A percentile compares a stretch with the other conserved stretches of the same genome.
Conservation (phyloP, 35 echinoderm and acorn worm genomes). For the Apostichopus parvimensis region DNA sequence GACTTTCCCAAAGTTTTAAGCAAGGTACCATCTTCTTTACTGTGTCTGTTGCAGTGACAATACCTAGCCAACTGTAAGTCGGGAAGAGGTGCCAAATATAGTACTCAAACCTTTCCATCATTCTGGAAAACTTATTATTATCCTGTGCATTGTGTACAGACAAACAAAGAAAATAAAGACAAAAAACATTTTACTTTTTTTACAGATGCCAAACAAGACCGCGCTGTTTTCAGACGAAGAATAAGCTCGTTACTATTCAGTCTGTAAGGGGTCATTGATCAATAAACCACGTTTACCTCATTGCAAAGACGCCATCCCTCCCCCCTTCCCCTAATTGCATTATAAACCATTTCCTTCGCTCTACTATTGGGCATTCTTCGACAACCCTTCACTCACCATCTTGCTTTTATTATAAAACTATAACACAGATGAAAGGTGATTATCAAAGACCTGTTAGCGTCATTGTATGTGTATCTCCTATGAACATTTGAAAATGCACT, state of each 20-base stretch:
- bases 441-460: no score
- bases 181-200: not conserved
- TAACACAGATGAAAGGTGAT: no score
- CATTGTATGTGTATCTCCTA: no score
- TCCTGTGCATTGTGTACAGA: not conserved
- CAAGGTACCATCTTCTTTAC: not conserved
- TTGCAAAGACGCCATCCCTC: no score
- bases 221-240: not conserved
- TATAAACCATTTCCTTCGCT: no score
- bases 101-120: conserved; percentile 12
- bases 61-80: conserved; percentile 26
- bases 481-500: no score
- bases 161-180: not conserved
- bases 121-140: conserved; percentile 23
- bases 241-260: not conserved
- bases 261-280: no score
- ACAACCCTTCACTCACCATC: no score
- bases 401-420: no score
- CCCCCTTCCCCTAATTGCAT: no score
- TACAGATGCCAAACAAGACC: not conserved
- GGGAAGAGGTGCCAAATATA: conserved; percentile 40
- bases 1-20: conserved; percentile 1
- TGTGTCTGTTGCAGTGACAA: not conserved
- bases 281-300: no score
- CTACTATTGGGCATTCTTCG: no score